Percentiles rank a stretch among this genome's conserved stretches.
phyloP scores from a whole-genome alignment of 35 echinoderm and acorn worm genomes.

The Eucidaris tribuloides region DNA sequence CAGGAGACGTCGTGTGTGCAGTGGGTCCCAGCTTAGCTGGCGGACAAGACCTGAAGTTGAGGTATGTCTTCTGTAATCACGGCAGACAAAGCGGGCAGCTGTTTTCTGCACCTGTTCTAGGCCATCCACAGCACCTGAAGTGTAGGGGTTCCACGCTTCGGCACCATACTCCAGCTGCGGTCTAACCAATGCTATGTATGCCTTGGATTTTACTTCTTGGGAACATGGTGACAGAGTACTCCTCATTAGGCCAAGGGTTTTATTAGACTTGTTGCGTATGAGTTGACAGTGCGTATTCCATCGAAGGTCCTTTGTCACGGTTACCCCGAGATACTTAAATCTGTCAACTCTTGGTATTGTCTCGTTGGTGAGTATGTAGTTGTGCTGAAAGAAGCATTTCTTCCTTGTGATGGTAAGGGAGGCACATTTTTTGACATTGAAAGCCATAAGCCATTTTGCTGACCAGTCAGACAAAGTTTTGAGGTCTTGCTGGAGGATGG shows the following conservation, averaged over 20 bases:
- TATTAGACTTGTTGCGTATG: neutral
- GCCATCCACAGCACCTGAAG: neutral
- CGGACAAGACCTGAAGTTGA: neutral
- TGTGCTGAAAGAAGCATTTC: slow-evolving; percentile 2
- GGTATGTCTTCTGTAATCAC: slow-evolving; percentile 12
- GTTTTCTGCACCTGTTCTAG: slow-evolving; percentile 3
- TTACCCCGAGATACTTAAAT: slow-evolving; percentile 33
- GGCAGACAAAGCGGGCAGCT: slow-evolving; percentile 22
- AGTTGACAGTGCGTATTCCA: slow-evolving; percentile 32
- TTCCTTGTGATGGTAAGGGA: slow-evolving; percentile 32
- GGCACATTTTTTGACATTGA: slow-evolving; percentile 21
- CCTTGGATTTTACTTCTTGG: slow-evolving; percentile 24
- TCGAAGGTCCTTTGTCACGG: slow-evolving; percentile 8
- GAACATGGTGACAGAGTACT: slow-evolving; percentile 38
- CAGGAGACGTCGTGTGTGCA: slow-evolving; percentile 11
- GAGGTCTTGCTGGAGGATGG: slow-evolving; percentile 30
- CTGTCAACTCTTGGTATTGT: neutral
- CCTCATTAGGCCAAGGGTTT: slow-evolving; percentile 35
- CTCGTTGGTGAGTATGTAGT: slow-evolving; percentile 11
- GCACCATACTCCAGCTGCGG: slow-evolving; percentile 22
- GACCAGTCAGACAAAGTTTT: neutral
- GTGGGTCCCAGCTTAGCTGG: neutral
- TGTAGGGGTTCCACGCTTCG: slow-evolving; percentile 23
- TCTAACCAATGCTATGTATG: slow-evolving; percentile 33
- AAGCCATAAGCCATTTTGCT: no score